Base-by-base conservation (phyloP, 2,797 vertebrate genomes). In the Nasua narica region DNA sequence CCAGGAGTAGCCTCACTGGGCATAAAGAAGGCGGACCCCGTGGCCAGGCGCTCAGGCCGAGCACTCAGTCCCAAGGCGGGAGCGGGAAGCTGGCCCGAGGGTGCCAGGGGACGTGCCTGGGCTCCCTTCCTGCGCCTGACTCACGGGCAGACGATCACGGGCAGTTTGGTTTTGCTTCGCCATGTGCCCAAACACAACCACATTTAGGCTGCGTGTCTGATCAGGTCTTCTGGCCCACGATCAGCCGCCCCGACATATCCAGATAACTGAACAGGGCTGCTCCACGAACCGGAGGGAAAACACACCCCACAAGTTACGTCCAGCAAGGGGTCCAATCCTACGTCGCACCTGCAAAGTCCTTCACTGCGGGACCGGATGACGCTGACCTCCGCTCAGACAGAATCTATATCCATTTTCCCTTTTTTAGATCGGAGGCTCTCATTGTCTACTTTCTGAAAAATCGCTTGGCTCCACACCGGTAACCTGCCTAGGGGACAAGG, bases 11-110 rank as follows among this genome's bases (percentile, higher is more conserved):
- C 1, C 19, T 11, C 9, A 46, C 35, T 21, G 21, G 8, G 56
- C 10, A 0, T 27, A 60, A 79, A 40, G 43, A 60, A 52, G 70
- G 58, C 48, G 1, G 2, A 50, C 0, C 23, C 46, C 2, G 13
- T 40, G 3, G n/a, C 46, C 4, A 18, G 35, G 32, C 11, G 23
- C 54, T 48, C 18, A 1, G 3, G 23, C 50, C 2, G 9, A 29
- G 32, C 11, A 27, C 40, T 18, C 0, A 0, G 11, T 4, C n/a
- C 58, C 8, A 1, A 9, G 52, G 32, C 1, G 3, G 85, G 35
- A 50, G 4, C 14, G 3, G 56, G 8, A 87, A 87, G 54, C 52
- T 14, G 50, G 48, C 40, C 54, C 0, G 3, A 60, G 90, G 65
- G 65, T 32, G 43, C 27, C 9, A 2, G 37, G 40, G 69, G 54